Evolutionary conservation across 2,113 vertebrate genomes (phyloP).

Genomic region (Procavia capensis): DNA sequence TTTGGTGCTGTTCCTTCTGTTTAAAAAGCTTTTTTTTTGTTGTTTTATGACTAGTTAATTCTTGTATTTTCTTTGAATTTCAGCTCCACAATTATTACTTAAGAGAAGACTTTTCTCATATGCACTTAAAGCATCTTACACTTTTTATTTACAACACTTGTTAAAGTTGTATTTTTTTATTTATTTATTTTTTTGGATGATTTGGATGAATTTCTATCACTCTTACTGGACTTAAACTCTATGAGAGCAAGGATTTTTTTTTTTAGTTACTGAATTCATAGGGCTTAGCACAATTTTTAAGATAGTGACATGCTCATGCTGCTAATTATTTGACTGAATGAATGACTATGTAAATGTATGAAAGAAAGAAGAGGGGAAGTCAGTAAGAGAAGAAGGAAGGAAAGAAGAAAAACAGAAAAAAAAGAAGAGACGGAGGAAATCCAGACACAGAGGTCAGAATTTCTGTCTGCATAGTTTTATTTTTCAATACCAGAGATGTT

Average conservation of each 20-base stretch:
- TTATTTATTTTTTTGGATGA: not conserved
- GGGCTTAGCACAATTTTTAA: not conserved
- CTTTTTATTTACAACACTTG: not conserved
- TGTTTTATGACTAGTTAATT: not conserved
- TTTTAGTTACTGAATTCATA: not conserved
- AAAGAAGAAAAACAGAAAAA: fast-evolving
- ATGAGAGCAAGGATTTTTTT: not conserved
- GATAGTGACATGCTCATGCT: not conserved
- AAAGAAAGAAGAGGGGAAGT: not conserved
- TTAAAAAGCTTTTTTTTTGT: not conserved
- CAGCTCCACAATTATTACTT: not conserved
- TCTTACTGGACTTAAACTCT: not conserved
- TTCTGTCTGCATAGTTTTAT: not conserved
- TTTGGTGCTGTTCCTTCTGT: not conserved
- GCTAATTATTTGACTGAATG: not conserved
- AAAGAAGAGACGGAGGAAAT: not conserved
- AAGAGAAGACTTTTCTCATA: not conserved
- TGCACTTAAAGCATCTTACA: not conserved
- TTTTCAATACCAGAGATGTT: not conserved
- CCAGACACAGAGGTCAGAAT: not conserved
- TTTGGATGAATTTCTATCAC: not conserved
- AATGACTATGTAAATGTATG: not conserved
- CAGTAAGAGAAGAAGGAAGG: too few relatives aligned
- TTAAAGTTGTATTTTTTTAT: not conserved
- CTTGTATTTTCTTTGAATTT: not conserved